phyloP scores from a whole-genome alignment of 2,113 vertebrate genomes.

The Bujurquina vittata region DNA sequence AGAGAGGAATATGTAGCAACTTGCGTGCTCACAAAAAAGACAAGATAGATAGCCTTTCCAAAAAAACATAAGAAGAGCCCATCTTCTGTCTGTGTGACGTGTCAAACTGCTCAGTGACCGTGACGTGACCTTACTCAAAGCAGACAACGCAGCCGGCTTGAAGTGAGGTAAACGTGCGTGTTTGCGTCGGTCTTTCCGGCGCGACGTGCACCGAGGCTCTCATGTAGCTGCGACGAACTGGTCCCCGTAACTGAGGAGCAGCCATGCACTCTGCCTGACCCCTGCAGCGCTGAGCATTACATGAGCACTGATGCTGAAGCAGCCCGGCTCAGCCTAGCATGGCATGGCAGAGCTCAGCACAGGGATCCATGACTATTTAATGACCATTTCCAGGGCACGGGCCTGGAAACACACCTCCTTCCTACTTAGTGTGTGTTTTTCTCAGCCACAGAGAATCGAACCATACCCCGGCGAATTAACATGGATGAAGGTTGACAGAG shows the following conservation, averaged over 20 bases:
- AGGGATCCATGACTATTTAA: slow-evolving; percentile 75
- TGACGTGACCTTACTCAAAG: slow-evolving; percentile 52
- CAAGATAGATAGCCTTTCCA: neutral
- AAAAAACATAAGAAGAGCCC: neutral
- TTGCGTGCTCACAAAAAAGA: neutral
- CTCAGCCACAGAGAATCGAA: slow-evolving; percentile 19
- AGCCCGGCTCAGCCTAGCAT: slow-evolving; percentile 15
- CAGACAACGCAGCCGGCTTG: slow-evolving; percentile 42
- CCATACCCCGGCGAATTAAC: slow-evolving; percentile 19
- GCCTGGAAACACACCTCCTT: slow-evolving; percentile 31
- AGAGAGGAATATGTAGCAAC: slow-evolving; percentile 19
- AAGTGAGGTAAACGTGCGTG: slow-evolving; percentile 42
- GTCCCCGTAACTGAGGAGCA: slow-evolving; percentile 46
- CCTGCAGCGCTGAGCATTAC: slow-evolving; percentile 48
- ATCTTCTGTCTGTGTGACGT: slow-evolving; percentile 22
- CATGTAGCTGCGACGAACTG: slow-evolving; percentile 4
- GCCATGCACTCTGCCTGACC: slow-evolving; percentile 69
- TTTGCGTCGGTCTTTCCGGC: neutral
- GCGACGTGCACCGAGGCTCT: neutral
- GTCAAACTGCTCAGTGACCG: slow-evolving; percentile 63
- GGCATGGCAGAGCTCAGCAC: slow-evolving; percentile 38
- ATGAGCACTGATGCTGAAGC: slow-evolving; percentile 39
- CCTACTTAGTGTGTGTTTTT: neutral
- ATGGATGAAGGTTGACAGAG: slow-evolving; percentile 36
- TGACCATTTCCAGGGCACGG: slow-evolving; percentile 51